Base-by-base conservation (phyloP, 2,888 invertebrate genomes). In the Pedicia rivosa region DNA sequence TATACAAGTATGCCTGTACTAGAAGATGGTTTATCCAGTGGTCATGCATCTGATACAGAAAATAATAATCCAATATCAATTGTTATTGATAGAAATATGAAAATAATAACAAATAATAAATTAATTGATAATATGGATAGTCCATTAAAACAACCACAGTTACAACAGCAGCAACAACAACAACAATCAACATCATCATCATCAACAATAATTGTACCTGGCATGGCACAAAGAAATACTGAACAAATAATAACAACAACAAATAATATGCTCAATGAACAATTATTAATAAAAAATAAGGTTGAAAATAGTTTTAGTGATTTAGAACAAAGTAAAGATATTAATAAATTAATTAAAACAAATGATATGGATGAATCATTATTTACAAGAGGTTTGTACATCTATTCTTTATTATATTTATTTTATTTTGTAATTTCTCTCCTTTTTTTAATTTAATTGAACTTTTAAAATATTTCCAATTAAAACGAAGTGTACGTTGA, bases 1-100 rank as follows among this genome's bases (percentile, higher is more conserved):
- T 81, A 70, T 60, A 78, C 75, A 19, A 76, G 75, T 50, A 82
- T 94, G 81, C 94, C 94, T 1, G 79, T 88, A 13, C 72, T 94
- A 27, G 91, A 92, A 56, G 94, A 94, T 58, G 92, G 91, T 0
- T 64, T 94, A 39, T 91, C 91, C 4, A 91, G 91, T 37, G 91
- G 91, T 4, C 90, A 91, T 56, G 87, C 81, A 1, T 90, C 90
- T 39, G 92, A 92, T 56, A 83, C 78, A 0, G 92, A 92, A 60
- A 86, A 86, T 57, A 84, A 86, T 54, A 82, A 81, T 57, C 34
- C 34, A n/a, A 47, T 53, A 2, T 55, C 42, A 12, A 34, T 54
- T 16, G 49, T 40, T 24, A 49, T 52, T 31, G 55, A 56, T 40
- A 20, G 38, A n/a, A 41, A 39, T 35, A 37, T 15, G 10, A 36